Conservation (phyloP, 2,113 vertebrate genomes). For the Hylia prasina region DNA sequence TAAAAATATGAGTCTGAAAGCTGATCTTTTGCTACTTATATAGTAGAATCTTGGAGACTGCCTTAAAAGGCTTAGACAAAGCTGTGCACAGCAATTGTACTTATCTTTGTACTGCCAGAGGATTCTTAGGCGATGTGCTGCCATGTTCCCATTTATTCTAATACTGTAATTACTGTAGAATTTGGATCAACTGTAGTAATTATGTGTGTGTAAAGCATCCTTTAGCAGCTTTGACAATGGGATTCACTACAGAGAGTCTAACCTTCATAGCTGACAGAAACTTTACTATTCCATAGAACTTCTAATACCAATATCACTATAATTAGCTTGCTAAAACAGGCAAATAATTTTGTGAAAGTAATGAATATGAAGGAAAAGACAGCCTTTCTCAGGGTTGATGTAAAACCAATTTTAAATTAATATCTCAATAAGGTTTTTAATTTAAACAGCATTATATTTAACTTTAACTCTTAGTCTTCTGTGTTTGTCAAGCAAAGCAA, state of each 20-base stretch:
- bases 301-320: background rate
- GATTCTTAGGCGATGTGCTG: background rate
- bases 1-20: background rate
- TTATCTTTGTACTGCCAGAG: background rate
- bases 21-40: background rate
- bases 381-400: background rate
- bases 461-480: background rate
- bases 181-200: conserved; percentile 53
- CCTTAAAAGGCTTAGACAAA: background rate
- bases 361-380: background rate
- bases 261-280: background rate
- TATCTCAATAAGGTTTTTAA: background rate
- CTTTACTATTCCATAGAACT: background rate
- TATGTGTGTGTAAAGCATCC: background rate
- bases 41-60: background rate
- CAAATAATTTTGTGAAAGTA: background rate
- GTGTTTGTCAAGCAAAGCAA: background rate
- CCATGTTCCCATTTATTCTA: conserved; percentile 18
- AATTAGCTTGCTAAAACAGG: background rate
- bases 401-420: background rate
- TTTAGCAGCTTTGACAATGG: conserved; percentile 25
- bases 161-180: conserved; percentile 49
- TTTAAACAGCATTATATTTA: background rate
- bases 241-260: background rate
- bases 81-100: background rate